Conservation (phyloP, 1,140 invertebrate species). For the Vollenhovia emeryi region DNA sequence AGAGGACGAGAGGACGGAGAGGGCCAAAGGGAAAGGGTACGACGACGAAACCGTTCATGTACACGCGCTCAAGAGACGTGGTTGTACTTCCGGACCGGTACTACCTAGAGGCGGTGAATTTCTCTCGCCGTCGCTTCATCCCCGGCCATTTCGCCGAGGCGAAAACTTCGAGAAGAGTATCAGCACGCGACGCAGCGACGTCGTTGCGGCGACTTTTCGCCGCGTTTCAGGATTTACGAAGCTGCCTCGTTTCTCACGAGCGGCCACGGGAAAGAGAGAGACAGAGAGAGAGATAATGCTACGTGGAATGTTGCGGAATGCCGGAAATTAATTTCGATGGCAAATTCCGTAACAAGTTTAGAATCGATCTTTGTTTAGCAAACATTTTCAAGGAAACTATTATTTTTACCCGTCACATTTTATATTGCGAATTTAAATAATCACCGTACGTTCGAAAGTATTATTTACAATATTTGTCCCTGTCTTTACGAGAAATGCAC, state of each 20-base stretch:
- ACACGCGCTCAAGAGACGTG: slow-evolving; percentile 26
- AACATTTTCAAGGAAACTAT: not conserved
- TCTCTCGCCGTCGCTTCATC: slow-evolving; percentile 27
- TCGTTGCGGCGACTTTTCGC: slow-evolving; percentile 54
- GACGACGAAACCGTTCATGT: slow-evolving; percentile 37
- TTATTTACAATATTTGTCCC: not conserved
- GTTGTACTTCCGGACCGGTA: slow-evolving; percentile 26
- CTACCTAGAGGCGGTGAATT: slow-evolving; percentile 38
- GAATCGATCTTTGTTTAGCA: not conserved
- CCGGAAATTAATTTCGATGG: slow-evolving; percentile 20
- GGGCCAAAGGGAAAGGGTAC: slow-evolving; percentile 19
- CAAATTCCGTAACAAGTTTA: not conserved
- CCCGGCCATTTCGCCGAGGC: slow-evolving; percentile 25
- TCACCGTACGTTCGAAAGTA: not conserved
- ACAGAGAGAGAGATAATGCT: no score
- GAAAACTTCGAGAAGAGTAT: slow-evolving; percentile 49
- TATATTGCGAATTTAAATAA: not conserved
- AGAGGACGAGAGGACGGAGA: slow-evolving; percentile 2
- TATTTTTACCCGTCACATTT: not conserved
- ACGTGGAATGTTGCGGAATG: not conserved
- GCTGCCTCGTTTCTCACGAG: slow-evolving; percentile 42
- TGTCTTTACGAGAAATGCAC: not conserved
- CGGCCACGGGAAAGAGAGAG: not conserved
- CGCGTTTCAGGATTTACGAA: slow-evolving; percentile 62
- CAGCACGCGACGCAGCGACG: slow-evolving; percentile 26